Percentiles rank a stretch among this genome's conserved stretches.
These are phyloP conservation scores for Maconellicoccus hirsutus DNA, from an alignment of 1,140 invertebrate genomes.

Conservation along the genomic window DNA sequence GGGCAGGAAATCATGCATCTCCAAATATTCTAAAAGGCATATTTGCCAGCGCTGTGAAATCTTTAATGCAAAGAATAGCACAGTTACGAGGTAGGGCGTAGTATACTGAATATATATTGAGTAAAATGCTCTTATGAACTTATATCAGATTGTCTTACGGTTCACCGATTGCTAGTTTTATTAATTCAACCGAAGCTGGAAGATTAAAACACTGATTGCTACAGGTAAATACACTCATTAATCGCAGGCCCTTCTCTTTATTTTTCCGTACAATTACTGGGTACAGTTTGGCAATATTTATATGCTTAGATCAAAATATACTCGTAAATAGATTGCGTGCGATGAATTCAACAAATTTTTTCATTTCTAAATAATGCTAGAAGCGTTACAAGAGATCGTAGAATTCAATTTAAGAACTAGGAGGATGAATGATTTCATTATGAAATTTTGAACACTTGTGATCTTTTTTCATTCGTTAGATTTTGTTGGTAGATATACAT, in stretches of 20 bases:
- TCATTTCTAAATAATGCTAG: not conserved
- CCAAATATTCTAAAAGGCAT: too few relatives aligned
- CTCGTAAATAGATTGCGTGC: not conserved
- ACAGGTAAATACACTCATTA: slow-evolving; percentile 20
- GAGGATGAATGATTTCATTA: too few relatives aligned
- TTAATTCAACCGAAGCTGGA: slow-evolving; percentile 16
- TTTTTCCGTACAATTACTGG: not conserved
- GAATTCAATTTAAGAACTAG: not conserved
- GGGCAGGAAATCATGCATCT: too few relatives aligned
- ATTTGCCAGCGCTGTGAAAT: too few relatives aligned
- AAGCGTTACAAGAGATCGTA: not conserved
- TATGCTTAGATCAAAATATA: not conserved
- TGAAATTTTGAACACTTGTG: too few relatives aligned
- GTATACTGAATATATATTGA: not conserved
- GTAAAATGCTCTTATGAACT: slow-evolving; percentile 11
- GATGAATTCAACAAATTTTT: too few relatives aligned
- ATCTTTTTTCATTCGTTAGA: too few relatives aligned
- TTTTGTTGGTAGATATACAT: too few relatives aligned
- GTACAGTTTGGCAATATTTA: slow-evolving; percentile 11
- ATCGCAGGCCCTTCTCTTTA: not conserved
- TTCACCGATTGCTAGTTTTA: slow-evolving; percentile 20
- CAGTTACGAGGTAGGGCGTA: not conserved
- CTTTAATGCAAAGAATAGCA: not conserved
- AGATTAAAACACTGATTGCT: slow-evolving; percentile 17
- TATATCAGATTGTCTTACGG: slow-evolving; percentile 22